Percentiles rank a stretch among this genome's conserved stretches.
These are phyloP conservation scores for Malthinus seriepunctatus DNA, from an alignment of 2,888 invertebrate species.

Conservation along the genomic window DNA sequence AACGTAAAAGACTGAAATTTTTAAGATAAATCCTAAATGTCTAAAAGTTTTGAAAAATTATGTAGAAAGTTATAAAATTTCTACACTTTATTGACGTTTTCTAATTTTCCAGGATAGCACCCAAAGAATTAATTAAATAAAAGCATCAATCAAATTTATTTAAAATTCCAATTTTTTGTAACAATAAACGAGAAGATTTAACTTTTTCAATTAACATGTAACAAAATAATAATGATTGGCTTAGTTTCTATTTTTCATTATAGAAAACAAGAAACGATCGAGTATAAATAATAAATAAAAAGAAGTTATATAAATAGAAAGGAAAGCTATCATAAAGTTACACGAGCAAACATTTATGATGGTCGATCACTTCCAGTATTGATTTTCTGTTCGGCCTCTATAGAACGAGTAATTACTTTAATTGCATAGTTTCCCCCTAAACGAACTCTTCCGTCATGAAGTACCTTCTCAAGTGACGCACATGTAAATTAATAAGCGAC, in stretches of 20 bases:
- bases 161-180: neutral
- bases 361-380: constrained; percentile 37
- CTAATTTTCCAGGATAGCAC: constrained; percentile 1
- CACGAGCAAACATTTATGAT: constrained; percentile 37
- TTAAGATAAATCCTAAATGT: neutral
- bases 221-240: too few species aligned
- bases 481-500: constrained; percentile 27
- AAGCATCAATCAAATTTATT: constrained; percentile 1
- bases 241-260: too few species aligned
- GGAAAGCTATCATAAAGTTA: constrained; percentile 26
- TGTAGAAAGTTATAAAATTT: neutral
- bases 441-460: constrained; percentile 20
- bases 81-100: constrained; percentile 3
- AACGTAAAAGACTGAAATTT: neutral
- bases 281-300: constrained; percentile 25
- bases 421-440: constrained; percentile 35
- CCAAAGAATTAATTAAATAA: constrained; percentile 2
- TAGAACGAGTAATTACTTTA: constrained; percentile 40
- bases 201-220: too few species aligned
- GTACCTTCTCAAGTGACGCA: constrained; percentile 24
- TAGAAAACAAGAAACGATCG: neutral
- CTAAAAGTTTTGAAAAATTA: constrained; percentile 1
- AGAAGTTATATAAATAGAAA: constrained; percentile 20
- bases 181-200: too few species aligned
- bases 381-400: constrained; percentile 34